These are phyloP conservation scores for Drosophila tristis DNA, from an alignment of 1,140 invertebrate species.

Conservation along the genomic window DNA sequence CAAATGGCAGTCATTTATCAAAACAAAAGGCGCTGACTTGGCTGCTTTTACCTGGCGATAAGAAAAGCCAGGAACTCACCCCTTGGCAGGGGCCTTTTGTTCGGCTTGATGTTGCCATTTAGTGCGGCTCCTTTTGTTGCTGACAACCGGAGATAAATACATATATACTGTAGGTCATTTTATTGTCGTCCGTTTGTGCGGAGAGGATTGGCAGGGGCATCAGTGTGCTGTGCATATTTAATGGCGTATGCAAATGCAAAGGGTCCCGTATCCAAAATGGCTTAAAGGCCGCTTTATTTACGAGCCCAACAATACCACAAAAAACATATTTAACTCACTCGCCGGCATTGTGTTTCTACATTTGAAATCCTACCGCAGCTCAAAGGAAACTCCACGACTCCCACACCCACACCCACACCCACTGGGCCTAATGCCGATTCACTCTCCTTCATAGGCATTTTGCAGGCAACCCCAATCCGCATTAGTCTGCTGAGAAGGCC, in stretches of 20 bases:
- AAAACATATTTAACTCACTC: constrained; percentile 54
- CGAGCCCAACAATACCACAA: constrained; percentile 51
- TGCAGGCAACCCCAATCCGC: constrained; percentile 16
- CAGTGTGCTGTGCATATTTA: constrained; percentile 73
- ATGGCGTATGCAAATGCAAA: constrained; percentile 74
- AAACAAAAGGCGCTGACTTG: constrained; percentile 67
- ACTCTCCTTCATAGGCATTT: not conserved
- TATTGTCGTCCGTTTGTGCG: constrained; percentile 54
- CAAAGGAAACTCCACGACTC: constrained; percentile 15
- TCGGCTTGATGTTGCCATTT: constrained; percentile 56
- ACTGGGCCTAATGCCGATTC: constrained; percentile 18
- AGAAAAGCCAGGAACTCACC: constrained; percentile 24
- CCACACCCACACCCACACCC: not conserved
- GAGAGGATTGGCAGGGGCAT: constrained; percentile 37
- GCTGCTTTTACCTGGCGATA: constrained; percentile 61
- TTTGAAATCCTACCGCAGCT: constrained; percentile 40
- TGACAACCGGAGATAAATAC: constrained; percentile 58
- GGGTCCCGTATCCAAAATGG: constrained; percentile 38
- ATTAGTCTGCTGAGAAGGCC: constrained; percentile 8
- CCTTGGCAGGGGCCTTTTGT: constrained; percentile 30
- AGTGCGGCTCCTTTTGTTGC: constrained; percentile 46
- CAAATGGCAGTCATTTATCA: constrained; percentile 71
- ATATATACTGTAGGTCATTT: constrained; percentile 64
- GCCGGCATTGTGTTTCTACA: constrained; percentile 39
- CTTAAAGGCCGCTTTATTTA: constrained; percentile 73